Evolutionary conservation across 1,140 invertebrate genomes (phyloP), one percentile per base, ranked within the genome.

Genomic region (Ceratitis capitata): DNA sequence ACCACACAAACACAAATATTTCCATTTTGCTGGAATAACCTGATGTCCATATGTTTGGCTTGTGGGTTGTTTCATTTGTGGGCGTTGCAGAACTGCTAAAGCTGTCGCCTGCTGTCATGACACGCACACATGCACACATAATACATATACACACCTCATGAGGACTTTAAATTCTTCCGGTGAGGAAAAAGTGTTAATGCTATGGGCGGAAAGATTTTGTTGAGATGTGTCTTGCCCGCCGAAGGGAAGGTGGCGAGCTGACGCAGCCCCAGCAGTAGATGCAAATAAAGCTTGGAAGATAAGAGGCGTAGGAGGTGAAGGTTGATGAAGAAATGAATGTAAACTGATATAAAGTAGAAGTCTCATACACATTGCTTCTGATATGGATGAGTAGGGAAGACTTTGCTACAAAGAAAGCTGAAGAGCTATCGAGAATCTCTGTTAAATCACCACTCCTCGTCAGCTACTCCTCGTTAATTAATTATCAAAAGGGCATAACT

Each of bases 11-110:
- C n/a, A 47, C 45, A 47, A 14, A 7, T 47, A 9, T 56, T 4
- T 19, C 23, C 56, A 26, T 6, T 61, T 61, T 61, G 2, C 56
- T 10, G 26, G n/a, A n/a, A n/a, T n/a, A n/a, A n/a, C n/a, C n/a
- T n/a, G n/a, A n/a, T n/a, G n/a, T n/a, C n/a, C n/a, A n/a, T n/a
- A n/a, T n/a, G n/a, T n/a, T n/a, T n/a, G n/a, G n/a, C n/a, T n/a
- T n/a, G n/a, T n/a, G n/a, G n/a, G 49, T 19, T 45, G 19, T 3
- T 5, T n/a, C 35, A 45, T 7, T 78, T 14, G 39, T 10, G 39
- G 69, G 69, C 39, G 69, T 35, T 45, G n/a, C 69, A 39, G 69
- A 78, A 78, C 69, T 78, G 42, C 69, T 78, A 78, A 78, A 78
- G 39, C 69, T 45, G 69, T 78, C 69, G n/a, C 69, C 51, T 23